A percentile compares a stretch with the other conserved stretches of the same genome.
phyloP scores from a whole-genome alignment of 2,888 invertebrate species.

The Pseudococcus viburni region DNA sequence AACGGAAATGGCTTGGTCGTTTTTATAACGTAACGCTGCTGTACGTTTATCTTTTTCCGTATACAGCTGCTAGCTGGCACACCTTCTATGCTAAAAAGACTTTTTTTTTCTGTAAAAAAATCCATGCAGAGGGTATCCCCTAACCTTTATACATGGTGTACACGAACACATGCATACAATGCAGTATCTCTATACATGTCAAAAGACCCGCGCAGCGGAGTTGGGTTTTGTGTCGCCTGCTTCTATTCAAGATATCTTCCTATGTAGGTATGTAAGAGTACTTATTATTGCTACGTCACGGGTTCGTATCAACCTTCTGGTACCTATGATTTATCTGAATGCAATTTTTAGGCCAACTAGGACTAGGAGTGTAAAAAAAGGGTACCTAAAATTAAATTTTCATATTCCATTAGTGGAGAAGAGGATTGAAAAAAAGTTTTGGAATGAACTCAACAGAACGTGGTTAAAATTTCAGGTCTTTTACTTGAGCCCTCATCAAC shows the following conservation, averaged over 20 bases:
- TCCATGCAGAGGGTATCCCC: neutral
- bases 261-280: neutral
- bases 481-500: no score
- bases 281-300: no score
- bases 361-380: no score
- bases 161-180: neutral
- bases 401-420: no score
- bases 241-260: neutral
- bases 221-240: neutral
- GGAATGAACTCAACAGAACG: no score
- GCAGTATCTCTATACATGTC: neutral
- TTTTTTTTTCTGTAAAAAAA: neutral
- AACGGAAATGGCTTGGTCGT: slow-evolving; percentile 27
- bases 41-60: slow-evolving; percentile 22
- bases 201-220: neutral
- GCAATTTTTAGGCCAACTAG: no score
- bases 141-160: neutral
- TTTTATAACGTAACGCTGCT: neutral
- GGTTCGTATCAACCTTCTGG: no score
- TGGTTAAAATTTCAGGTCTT: no score
- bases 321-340: no score
- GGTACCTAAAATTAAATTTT: no score
- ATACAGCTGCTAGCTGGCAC: neutral
- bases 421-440: no score
- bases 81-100: slow-evolving; percentile 20